Percentiles rank a stretch among this genome's conserved stretches.
Evolutionary conservation across 1,140 invertebrate species (phyloP).

Genomic region (Notospermus geniculatus): DNA sequence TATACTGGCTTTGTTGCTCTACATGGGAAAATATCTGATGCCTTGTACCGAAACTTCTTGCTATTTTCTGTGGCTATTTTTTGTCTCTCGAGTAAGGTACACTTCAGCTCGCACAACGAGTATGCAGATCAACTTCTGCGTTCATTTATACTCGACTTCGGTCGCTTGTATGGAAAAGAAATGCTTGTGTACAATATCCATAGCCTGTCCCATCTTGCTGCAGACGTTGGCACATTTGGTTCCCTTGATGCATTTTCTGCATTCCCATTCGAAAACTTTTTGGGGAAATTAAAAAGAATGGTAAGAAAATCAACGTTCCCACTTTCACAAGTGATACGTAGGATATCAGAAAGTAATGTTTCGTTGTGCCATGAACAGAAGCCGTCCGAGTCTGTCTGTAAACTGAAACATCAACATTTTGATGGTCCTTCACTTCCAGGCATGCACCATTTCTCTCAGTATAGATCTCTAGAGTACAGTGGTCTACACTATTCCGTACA

Average conservation of each 20-base stretch:
- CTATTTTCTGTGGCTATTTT: slow-evolving; percentile 44
- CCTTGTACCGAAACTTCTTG: slow-evolving; percentile 54
- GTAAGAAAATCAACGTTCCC: slow-evolving; percentile 30
- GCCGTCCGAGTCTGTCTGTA: too few relatives aligned
- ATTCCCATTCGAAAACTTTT: slow-evolving; percentile 58
- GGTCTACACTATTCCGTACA: too few relatives aligned
- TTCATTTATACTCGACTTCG: slow-evolving; percentile 39
- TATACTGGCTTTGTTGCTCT: slow-evolving; percentile 54
- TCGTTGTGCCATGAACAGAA: too few relatives aligned
- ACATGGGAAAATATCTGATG: slow-evolving; percentile 34
- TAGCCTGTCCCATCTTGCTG: slow-evolving; percentile 48
- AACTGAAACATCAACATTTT: too few relatives aligned
- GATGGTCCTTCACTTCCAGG: too few relatives aligned
- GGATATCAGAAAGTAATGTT: slow-evolving; percentile 33
- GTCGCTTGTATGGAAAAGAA: slow-evolving; percentile 39
- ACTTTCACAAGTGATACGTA: slow-evolving; percentile 36
- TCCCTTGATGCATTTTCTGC: slow-evolving; percentile 48
- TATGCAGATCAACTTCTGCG: slow-evolving; percentile 37
- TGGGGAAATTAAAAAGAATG: slow-evolving; percentile 48
- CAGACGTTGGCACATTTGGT: slow-evolving; percentile 53
- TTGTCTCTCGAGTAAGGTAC: slow-evolving; percentile 34
- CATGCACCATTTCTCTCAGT: too few relatives aligned
- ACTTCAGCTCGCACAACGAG: slow-evolving; percentile 19
- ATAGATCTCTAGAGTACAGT: too few relatives aligned
- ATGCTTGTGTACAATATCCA: slow-evolving; percentile 53